Conservation (phyloP, 2,113 vertebrate species). For the Tor tambroides region DNA sequence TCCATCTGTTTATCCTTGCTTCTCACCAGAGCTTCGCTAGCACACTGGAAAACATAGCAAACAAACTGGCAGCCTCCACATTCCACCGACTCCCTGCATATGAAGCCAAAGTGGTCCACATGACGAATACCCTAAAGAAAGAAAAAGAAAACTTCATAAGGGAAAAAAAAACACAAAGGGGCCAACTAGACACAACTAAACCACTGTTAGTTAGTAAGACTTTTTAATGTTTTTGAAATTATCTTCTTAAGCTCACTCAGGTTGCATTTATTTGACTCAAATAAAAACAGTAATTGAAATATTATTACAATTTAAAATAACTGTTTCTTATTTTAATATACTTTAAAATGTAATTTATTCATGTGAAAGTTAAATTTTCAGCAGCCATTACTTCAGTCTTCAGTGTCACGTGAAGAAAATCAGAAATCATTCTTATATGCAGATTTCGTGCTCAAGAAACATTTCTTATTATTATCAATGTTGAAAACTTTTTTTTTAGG, state of each 20-base stretch:
- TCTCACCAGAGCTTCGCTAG: constrained; percentile 94
- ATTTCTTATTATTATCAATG: not conserved
- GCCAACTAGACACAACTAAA: not conserved
- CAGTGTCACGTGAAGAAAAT: not conserved
- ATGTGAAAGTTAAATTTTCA: not conserved
- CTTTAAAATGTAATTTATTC: not conserved
- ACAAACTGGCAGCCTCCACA: constrained; percentile 90
- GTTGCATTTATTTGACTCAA: not conserved
- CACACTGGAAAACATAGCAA: constrained; percentile 96
- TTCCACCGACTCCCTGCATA: constrained; percentile 91
- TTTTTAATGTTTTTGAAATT: not conserved
- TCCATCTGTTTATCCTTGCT: not conserved
- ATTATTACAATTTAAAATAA: not conserved
- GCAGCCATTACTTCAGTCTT: not conserved
- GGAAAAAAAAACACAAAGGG: not conserved
- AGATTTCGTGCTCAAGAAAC: not conserved
- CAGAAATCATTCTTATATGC: not conserved
- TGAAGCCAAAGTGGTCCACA: constrained; percentile 98
- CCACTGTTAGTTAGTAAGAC: not conserved
- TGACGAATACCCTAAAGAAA: constrained; percentile 88
- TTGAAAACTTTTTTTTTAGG: not conserved
- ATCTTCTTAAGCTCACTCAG: not conserved
- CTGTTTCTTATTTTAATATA: not conserved
- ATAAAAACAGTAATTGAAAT: not conserved
- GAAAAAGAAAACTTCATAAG: not conserved